A percentile compares a stretch with the other conserved stretches of the same genome.
Evolutionary conservation across 2,888 invertebrate species (phyloP).

Genomic region (Ormyrus pomaceus): DNA sequence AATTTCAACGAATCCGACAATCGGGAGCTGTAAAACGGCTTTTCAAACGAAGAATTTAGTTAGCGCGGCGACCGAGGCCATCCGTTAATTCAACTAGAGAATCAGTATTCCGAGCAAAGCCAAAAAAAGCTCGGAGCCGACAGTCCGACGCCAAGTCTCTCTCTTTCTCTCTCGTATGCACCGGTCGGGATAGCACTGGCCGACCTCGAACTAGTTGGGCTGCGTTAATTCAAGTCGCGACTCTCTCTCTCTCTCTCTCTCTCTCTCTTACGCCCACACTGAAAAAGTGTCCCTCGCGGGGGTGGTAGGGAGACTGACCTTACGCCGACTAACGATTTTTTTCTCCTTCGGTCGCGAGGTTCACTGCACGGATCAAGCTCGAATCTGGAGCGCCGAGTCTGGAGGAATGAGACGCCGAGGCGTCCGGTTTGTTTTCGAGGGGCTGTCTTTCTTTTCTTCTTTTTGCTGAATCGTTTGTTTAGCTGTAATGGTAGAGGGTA

Average conservation of each 20-base stretch:
- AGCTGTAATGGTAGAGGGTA: not conserved
- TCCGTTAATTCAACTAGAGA: no score
- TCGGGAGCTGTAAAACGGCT: no score
- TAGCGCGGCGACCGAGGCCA: no score
- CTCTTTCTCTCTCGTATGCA: slow-evolving; percentile 27
- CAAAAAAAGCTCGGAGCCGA: no score
- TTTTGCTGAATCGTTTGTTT: not conserved
- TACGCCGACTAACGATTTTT: slow-evolving; percentile 68
- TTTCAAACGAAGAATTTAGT: no score
- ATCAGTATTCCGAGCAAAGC: no score
- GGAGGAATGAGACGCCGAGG: not conserved
- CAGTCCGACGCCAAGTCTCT: slow-evolving; percentile 21
- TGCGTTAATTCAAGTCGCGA: slow-evolving; percentile 59
- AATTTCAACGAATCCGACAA: no score
- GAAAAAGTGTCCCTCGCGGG: slow-evolving; percentile 10
- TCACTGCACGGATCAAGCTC: slow-evolving; percentile 61
- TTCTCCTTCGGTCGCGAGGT: slow-evolving; percentile 62
- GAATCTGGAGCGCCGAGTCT: no score
- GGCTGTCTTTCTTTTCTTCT: not conserved
- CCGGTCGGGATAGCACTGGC: slow-evolving; percentile 19
- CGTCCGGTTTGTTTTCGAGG: slow-evolving; percentile 28
- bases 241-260: not conserved
- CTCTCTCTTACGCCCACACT: not conserved
- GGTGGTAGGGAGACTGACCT: slow-evolving; percentile 62
- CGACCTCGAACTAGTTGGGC: slow-evolving; percentile 62